phyloP scores from a whole-genome alignment of 2,797 vertebrate genomes.

The Sciaenops ocellatus region DNA sequence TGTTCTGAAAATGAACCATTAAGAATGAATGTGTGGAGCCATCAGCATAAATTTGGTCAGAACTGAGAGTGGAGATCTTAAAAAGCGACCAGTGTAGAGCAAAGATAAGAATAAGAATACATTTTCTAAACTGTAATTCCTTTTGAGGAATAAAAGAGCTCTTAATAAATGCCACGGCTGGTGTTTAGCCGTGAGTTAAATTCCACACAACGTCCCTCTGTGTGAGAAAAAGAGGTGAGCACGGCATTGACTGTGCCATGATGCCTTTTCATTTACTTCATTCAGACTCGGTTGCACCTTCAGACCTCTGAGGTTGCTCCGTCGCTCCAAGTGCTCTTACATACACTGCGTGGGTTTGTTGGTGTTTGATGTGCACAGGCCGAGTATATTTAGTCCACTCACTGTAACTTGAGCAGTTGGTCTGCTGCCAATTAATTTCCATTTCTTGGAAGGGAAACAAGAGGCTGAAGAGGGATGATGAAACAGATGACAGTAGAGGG shows the following conservation, averaged over 20 bases:
- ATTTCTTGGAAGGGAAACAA: conserved; percentile 17
- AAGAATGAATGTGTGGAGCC: conserved; percentile 59
- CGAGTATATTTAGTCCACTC: conserved; percentile 7
- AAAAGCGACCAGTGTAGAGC: conserved; percentile 37
- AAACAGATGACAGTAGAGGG: not conserved
- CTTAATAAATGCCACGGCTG: conserved; percentile 29
- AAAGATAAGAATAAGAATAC: conserved; percentile 45
- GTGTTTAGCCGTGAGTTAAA: conserved; percentile 27
- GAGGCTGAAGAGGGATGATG: conserved; percentile 7
- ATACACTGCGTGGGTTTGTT: not conserved
- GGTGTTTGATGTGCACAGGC: not conserved
- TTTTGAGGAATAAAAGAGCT: conserved; percentile 53
- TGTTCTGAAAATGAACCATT: conserved; percentile 66
- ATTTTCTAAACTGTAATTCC: conserved; percentile 39
- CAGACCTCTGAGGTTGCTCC: not conserved
- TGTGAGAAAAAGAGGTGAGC: conserved; percentile 16
- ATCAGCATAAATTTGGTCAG: conserved; percentile 51
- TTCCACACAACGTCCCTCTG: conserved; percentile 2
- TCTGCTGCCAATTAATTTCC: conserved; percentile 32
- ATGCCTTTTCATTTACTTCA: conserved; percentile 22
- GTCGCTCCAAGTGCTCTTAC: not conserved
- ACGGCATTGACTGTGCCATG: not conserved
- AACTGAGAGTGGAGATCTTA: conserved; percentile 46
- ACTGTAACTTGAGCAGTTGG: conserved; percentile 34
- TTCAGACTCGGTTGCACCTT: conserved; percentile 12